These are phyloP conservation scores for Tinea semifulvella DNA, from an alignment of 2,888 invertebrate species.

Conservation along the genomic window DNA sequence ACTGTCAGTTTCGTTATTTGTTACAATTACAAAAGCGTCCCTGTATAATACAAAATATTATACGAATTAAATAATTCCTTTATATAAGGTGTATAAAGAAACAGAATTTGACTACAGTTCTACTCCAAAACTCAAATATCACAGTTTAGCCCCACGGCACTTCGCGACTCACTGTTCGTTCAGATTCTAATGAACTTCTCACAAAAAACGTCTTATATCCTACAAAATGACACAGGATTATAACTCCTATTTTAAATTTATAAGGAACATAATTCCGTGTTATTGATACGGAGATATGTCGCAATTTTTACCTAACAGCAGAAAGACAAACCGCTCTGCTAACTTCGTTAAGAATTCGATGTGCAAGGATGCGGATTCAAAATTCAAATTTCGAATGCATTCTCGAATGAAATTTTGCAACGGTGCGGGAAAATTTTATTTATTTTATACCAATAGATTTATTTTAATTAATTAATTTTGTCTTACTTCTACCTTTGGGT, in stretches of 20 bases:
- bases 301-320: not conserved
- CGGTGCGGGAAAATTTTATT: no score
- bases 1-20: no score
- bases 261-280: not conserved
- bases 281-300: not conserved
- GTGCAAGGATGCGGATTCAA: not conserved
- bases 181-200: conserved; percentile 6
- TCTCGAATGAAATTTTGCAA: not conserved
- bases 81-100: no score
- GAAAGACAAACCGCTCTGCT: conserved; percentile 9
- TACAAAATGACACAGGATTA: not conserved
- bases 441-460: no score
- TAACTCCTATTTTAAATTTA: not conserved
- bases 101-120: no score
- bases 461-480: no score
- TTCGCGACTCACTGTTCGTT: conserved; percentile 9
- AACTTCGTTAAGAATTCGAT: conserved; percentile 9
- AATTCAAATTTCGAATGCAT: not conserved
- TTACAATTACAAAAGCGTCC: no score
- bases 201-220: not conserved
- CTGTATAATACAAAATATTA: no score
- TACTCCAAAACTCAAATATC: conserved; percentile 9
- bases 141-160: conserved; percentile 8
- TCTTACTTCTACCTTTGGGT: no score
- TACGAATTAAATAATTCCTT: no score